Evolutionary conservation across 2,797 vertebrate genomes (phyloP).

Genomic region (Meda fulgida): DNA sequence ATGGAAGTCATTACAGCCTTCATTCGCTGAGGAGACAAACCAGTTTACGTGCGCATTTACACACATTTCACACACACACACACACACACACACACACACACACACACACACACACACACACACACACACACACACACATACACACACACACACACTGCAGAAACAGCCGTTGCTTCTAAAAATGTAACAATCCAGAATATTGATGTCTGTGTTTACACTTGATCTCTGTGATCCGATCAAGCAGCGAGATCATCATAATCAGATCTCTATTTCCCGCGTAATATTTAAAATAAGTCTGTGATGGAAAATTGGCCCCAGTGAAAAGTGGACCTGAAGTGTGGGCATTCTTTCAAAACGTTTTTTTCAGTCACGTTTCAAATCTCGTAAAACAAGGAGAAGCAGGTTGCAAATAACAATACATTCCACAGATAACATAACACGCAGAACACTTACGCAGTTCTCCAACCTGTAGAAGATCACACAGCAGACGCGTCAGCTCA

Average conservation of each 20-base stretch:
- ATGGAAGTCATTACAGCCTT: constrained; percentile 97
- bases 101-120: neutral
- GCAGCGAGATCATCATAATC: neutral
- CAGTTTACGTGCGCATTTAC: neutral
- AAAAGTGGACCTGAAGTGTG: neutral
- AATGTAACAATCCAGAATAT: neutral
- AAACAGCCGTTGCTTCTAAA: neutral
- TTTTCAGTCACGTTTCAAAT: too few species aligned
- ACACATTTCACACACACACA: neutral
- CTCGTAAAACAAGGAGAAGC: too few species aligned
- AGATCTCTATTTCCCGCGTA: neutral
- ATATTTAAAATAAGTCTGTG: neutral
- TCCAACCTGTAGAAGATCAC: constrained; percentile 96
- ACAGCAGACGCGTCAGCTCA: constrained; percentile 95
- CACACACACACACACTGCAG: too few species aligned
- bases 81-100: too few species aligned
- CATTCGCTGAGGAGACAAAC: constrained; percentile 84
- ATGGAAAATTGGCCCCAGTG: neutral
- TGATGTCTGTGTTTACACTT: too few species aligned
- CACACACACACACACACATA: too few species aligned
- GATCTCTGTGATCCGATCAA: neutral
- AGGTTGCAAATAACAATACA: too few species aligned
- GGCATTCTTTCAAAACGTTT: too few species aligned
- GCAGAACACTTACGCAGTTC: constrained; percentile 88
- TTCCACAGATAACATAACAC: too few species aligned